phyloP scores from a whole-genome alignment of 2,797 vertebrate genomes.

The Cynodonichthys magdalenae region DNA sequence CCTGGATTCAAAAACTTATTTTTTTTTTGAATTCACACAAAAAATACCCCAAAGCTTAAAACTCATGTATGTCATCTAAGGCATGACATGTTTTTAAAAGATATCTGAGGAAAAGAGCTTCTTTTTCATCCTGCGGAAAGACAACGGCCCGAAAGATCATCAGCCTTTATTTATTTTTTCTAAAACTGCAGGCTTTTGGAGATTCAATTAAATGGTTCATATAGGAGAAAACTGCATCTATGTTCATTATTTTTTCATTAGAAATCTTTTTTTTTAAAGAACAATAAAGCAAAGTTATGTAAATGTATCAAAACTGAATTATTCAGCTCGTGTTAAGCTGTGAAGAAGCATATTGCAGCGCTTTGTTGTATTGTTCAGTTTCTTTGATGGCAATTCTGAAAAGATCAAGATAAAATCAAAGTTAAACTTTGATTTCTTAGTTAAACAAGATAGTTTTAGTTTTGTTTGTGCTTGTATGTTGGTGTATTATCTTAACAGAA shows the following conservation, averaged over 20 bases:
- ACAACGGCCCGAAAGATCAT: conserved; percentile 1
- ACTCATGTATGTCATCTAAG: not conserved
- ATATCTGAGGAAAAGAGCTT: not conserved
- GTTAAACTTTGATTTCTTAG: too few species aligned
- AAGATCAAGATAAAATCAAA: too few species aligned
- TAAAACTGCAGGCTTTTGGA: conserved; percentile 1
- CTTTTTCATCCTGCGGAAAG: not conserved
- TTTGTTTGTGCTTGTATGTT: too few species aligned
- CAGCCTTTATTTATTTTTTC: conserved; percentile 2
- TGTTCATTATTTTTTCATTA: conserved; percentile 11
- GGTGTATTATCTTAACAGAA: too few species aligned
- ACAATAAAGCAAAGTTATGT: not conserved
- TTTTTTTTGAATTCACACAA: conserved; percentile 24
- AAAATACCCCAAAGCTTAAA: conserved; percentile 14
- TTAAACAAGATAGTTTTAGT: too few species aligned
- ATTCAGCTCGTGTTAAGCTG: not conserved
- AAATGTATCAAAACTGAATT: not conserved
- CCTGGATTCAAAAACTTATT: conserved; percentile 33
- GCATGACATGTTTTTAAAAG: not conserved
- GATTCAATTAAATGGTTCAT: conserved; percentile 5
- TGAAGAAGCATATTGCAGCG: not conserved
- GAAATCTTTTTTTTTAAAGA: not conserved
- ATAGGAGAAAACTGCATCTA: not conserved
- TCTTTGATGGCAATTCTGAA: not conserved
- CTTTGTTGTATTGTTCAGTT: not conserved